Evolutionary conservation across 2,888 invertebrate genomes (phyloP), one percentile per base, ranked within the genome.

Genomic region (Hypomecis punctinalis): DNA sequence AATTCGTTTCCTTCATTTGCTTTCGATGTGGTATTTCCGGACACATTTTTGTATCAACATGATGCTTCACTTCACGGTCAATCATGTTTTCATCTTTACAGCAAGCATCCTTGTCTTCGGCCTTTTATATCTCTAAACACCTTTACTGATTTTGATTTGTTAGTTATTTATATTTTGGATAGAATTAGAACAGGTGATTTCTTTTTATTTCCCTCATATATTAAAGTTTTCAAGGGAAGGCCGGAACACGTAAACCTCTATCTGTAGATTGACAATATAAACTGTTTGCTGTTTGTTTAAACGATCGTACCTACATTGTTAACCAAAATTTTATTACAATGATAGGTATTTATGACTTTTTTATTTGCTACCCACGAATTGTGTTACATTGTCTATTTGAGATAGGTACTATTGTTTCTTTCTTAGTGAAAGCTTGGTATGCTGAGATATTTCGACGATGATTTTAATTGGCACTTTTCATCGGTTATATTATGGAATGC

Each of bases 141-240:
- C 53, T 61, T 52, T 39, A 43, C 40, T 36, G 39, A 39, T 39
- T 37, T 39, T 61, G 47, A 57, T 66, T 48, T 57, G 46, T 36
- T 51, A 39, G 36, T 55, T 58, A 43, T 59, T 54, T 65, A 53
- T 61, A 8, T 60, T 60, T 48, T 51, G 39, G 13, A 9, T 6
- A n/a, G 43, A 66, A 61, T 66, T 56, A 57, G 42, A 61, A 40
- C 60, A 64, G 55, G 59, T 64, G 57, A 66, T 53, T 58, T 66
- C 56, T 57, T 60, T 56, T 65, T 65, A 61, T 65, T 52, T 36
- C 36, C 39, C 35, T 56, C 64, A 23, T 64, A 60, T 45, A 55
- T 64, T 40, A 55, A 49, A 72, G 66, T 61, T 63, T 76, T 80
- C 88, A 87, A 88, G 88, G 86, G 80, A 88, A 89, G 88, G 89